Evolutionary conservation across 23 tunicate species (phyloP).

Genomic region (Ciona savignyi): DNA sequence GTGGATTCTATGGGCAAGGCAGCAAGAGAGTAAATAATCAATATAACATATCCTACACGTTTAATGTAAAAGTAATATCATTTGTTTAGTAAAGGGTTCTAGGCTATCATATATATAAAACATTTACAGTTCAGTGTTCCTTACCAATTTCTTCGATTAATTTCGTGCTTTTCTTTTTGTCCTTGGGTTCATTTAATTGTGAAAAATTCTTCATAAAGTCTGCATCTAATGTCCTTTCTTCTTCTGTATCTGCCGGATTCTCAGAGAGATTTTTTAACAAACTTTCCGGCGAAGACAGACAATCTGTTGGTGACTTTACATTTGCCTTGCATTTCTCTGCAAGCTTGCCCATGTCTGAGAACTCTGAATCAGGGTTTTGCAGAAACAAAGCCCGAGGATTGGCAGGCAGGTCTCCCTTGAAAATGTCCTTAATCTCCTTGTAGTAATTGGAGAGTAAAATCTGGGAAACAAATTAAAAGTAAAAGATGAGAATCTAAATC

Average conservation of each 20-base stretch:
- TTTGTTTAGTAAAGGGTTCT: too few relatives aligned
- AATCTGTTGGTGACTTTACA: slow-evolving; percentile 5
- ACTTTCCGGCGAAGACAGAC: slow-evolving; percentile 37
- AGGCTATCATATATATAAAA: too few relatives aligned
- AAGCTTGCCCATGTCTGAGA: background rate
- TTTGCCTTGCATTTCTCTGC: too few relatives aligned
- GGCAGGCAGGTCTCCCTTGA: slow-evolving; percentile 68
- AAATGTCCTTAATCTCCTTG: slow-evolving; percentile 41
- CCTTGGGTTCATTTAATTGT: background rate
- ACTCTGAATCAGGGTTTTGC: slow-evolving; percentile 17
- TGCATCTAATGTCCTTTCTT: background rate
- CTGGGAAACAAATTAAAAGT: slow-evolving; percentile 38
- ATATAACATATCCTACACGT: too few relatives aligned
- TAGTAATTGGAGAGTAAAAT: slow-evolving; percentile 28
- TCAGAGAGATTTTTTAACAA: slow-evolving; percentile 27
- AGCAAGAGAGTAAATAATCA: too few relatives aligned
- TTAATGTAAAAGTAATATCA: too few relatives aligned
- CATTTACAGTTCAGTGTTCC: too few relatives aligned
- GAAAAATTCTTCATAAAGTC: slow-evolving; percentile 17
- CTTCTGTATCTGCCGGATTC: background rate
- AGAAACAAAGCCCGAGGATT: slow-evolving; percentile 50
- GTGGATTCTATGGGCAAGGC: too few relatives aligned
- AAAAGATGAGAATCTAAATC: too few relatives aligned
- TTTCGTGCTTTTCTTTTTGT: slow-evolving; percentile 5
- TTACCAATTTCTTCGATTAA: slow-evolving; percentile 29